Evolutionary conservation across 2,888 invertebrate genomes (phyloP), one percentile per base, ranked within the genome.

Genomic region (Euproctis similis): DNA sequence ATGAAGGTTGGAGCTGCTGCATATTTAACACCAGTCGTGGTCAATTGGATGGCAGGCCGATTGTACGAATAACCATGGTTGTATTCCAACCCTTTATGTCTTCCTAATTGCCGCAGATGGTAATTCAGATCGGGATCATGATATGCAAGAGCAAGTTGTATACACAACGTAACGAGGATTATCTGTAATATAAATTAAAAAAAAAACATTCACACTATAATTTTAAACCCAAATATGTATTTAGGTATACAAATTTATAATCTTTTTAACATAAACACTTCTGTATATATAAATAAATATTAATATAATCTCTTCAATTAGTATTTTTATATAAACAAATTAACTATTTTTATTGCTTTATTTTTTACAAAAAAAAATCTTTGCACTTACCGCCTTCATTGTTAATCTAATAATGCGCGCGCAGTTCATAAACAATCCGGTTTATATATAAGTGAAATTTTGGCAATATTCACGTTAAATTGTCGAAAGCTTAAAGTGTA

Each of bases 61-160:
- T 85, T 70, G 58, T 88, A 88, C 1, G 84, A 69, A 53, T 88
- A 88, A 2, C 88, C 88, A 11, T 70, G 63, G 28, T 71, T 59
- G 20, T 77, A 77, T 37, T 64, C 59, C 37, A 70, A 59, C 9
- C 57, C 46, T 36, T 64, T 70, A 46, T 82, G 80, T 36, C 77
- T 51, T n/a, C n/a, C n/a, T n/a, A n/a, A n/a, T 65, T 81, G 74
- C 38, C 59, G 74, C 27, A 84, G 44, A 44, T 84, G 82, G 46
- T 82, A 82, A 53, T 84, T 78, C 9, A 82, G 61, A 55, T 84
- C 84, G 22, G 82, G 82, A 58, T 82, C 82, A 38, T 84, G 84
- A 48, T 80, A 84, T 30, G 72, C 77, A 28, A 64, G 46, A 37
- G 61, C 66, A 42, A 55, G 61, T 37, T 70, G 52, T 34, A 73